These are phyloP conservation scores for Entomobrya multifasciata DNA, from an alignment of 2,888 invertebrate species.

Conservation along the genomic window DNA sequence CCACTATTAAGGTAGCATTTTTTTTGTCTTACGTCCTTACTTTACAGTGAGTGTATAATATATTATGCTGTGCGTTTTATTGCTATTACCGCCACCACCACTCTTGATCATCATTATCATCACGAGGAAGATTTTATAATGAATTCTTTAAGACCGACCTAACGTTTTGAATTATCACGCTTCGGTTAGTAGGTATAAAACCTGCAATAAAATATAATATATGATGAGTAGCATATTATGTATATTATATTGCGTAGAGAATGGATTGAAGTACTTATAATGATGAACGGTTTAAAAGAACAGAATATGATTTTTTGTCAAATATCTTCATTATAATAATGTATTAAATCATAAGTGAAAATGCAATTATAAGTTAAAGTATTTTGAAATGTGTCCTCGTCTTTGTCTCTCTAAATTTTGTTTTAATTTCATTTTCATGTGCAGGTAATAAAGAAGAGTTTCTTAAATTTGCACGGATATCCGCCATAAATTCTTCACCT, in stretches of 20 bases:
- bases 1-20: neutral
- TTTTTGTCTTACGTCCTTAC: slow-evolving; percentile 44
- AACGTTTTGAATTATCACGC: slow-evolving; percentile 13
- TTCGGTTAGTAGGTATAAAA: neutral
- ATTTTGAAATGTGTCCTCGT: neutral
- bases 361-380: neutral
- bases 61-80: neutral
- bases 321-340: neutral
- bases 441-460: too few relatives aligned
- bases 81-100: slow-evolving; percentile 14
- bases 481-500: too few relatives aligned
- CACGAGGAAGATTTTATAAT: neutral
- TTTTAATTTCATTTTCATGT: slow-evolving; percentile 1
- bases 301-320: slow-evolving; percentile 22
- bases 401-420: too few relatives aligned
- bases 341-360: neutral
- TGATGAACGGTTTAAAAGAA: neutral
- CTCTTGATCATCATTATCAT: neutral
- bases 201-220: too few relatives aligned
- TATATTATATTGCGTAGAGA: too few relatives aligned
- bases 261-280: too few relatives aligned
- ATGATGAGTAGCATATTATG: too few relatives aligned
- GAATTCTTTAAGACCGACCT: slow-evolving; percentile 1
- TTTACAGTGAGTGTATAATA: neutral
- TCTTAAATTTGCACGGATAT: too few relatives aligned